phyloP scores from a whole-genome alignment of 2,888 invertebrate species.

The Globia sparganii region DNA sequence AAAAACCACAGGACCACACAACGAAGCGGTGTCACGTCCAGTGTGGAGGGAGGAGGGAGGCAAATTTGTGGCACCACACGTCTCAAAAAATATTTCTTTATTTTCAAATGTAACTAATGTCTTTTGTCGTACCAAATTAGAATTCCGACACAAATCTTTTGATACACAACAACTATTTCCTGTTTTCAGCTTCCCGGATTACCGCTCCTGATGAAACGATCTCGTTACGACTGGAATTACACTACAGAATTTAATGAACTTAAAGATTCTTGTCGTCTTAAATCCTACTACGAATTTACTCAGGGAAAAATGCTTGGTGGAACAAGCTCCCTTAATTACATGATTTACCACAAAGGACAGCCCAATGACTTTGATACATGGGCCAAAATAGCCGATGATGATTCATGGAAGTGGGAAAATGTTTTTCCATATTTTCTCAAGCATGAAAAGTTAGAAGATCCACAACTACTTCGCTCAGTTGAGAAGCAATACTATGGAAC shows the following conservation, averaged over 20 bases:
- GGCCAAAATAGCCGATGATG: conserved; percentile 66
- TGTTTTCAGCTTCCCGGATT: conserved; percentile 70
- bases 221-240: conserved; percentile 73
- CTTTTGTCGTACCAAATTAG: neutral
- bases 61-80: too few relatives aligned
- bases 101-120: neutral
- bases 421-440: conserved; percentile 72
- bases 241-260: conserved; percentile 66
- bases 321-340: conserved; percentile 71
- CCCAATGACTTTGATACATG: conserved; percentile 71
- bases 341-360: conserved; percentile 73
- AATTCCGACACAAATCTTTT: neutral
- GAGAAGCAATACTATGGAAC: conserved; percentile 64
- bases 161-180: neutral
- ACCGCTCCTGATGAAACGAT: conserved; percentile 59
- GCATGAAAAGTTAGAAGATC: conserved; percentile 68
- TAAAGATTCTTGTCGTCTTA: conserved; percentile 53
- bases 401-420: conserved; percentile 71
- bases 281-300: conserved; percentile 60
- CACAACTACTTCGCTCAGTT: conserved; percentile 55
- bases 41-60: too few relatives aligned
- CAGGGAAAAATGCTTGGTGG: conserved; percentile 77
- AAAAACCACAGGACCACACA: too few relatives aligned
- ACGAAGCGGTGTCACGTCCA: too few relatives aligned
- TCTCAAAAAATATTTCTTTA: neutral